These are phyloP conservation scores for Dorcus hopei DNA, from an alignment of 2,888 invertebrate species.

Conservation along the genomic window DNA sequence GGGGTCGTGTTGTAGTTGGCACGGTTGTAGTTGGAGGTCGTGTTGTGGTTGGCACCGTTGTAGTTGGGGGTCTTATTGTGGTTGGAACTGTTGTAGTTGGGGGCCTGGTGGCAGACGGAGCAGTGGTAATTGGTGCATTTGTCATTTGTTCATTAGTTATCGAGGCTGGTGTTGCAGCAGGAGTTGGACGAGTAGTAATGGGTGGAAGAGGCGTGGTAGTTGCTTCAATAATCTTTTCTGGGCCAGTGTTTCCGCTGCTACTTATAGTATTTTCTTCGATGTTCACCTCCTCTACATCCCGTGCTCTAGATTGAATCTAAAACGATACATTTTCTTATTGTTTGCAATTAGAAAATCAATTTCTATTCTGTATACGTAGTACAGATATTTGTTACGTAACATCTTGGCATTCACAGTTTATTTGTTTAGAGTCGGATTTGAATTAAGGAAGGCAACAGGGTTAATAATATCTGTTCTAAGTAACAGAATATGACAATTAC, in stretches of 20 bases:
- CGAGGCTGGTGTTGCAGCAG: constrained; percentile 10
- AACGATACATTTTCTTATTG: background rate
- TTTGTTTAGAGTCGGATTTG: too few species aligned
- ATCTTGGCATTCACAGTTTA: too few species aligned
- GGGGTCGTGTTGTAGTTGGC: constrained; percentile 17
- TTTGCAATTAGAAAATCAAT: too few species aligned
- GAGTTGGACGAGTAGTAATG: constrained; percentile 2
- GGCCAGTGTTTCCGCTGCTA: constrained; percentile 12
- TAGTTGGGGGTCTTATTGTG: constrained; percentile 10
- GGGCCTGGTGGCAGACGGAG: constrained; percentile 14
- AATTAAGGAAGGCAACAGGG: too few species aligned
- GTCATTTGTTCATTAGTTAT: constrained; percentile 38
- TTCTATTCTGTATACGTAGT: too few species aligned
- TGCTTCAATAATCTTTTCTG: constrained; percentile 15
- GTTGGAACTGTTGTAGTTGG: constrained; percentile 10
- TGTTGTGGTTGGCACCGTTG: constrained; percentile 24
- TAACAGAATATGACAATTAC: too few species aligned
- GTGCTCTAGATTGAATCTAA: constrained; percentile 6
- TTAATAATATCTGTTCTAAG: too few species aligned
- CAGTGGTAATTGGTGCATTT: constrained; percentile 38
- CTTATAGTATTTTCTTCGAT: constrained; percentile 20
- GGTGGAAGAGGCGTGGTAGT: constrained; percentile 9
- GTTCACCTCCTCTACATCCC: constrained; percentile 12
- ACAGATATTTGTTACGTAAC: too few species aligned
- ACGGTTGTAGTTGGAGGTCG: constrained; percentile 26